Conservation (phyloP, 2,797 vertebrate genomes). For the Hybognathus amarus region DNA sequence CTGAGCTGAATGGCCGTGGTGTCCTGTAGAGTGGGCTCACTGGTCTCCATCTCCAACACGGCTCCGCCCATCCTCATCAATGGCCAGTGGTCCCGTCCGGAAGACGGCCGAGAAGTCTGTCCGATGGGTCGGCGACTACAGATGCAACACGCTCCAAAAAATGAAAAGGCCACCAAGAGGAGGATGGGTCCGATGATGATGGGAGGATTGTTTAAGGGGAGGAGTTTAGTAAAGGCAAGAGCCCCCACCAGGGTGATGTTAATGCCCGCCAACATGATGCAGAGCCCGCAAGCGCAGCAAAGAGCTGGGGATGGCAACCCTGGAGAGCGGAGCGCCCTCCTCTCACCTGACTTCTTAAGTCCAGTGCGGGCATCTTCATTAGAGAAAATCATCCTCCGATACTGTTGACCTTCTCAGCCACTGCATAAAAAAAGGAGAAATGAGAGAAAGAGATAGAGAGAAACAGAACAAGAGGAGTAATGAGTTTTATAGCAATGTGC, state of each 20-base stretch:
- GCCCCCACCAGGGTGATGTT: constrained; percentile 97
- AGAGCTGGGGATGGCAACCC: constrained; percentile 90
- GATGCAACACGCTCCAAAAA: constrained; percentile 91
- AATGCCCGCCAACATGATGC: constrained; percentile 95
- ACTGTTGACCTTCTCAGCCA: constrained; percentile 1
- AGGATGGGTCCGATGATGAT: constrained; percentile 90
- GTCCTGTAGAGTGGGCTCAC: constrained; percentile 92
- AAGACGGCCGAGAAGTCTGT: constrained; percentile 66
- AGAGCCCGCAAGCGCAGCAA: constrained; percentile 94
- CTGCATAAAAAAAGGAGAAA: background rate
- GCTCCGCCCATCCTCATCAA: constrained; percentile 79
- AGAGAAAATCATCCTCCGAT: constrained; percentile 66
- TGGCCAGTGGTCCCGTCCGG: constrained; percentile 77
- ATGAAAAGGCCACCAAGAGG: constrained; percentile 83
- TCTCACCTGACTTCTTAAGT: constrained; percentile 68
- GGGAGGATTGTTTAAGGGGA: constrained; percentile 84
- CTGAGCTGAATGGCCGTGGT: constrained; percentile 91
- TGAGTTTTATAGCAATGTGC: constrained; percentile 20
- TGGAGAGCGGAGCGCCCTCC: constrained; percentile 71
- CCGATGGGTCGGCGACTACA: constrained; percentile 81
- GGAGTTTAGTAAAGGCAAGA: constrained; percentile 86
- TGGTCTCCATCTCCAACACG: constrained; percentile 91
- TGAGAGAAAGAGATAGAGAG: constrained; percentile 2
- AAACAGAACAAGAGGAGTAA: constrained; percentile 3
- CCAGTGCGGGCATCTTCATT: constrained; percentile 72